phyloP scores from a whole-genome alignment of 2,797 vertebrate species.

The Gephyroberyx darwinii region DNA sequence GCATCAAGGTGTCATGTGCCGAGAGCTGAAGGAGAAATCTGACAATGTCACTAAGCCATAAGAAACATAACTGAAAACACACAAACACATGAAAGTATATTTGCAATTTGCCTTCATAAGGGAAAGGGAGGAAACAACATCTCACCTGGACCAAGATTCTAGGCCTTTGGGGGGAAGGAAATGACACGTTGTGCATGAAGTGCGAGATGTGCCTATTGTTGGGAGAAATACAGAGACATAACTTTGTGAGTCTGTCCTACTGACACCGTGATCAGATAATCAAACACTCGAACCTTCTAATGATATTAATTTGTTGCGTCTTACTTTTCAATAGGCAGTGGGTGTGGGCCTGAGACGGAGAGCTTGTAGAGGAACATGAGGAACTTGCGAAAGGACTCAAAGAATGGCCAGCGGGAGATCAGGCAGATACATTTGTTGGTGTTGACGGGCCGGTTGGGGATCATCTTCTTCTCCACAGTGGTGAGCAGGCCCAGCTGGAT shows the following conservation, averaged over 20 bases:
- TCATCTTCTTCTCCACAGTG: slow-evolving; percentile 89
- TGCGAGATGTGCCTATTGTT: slow-evolving; percentile 93
- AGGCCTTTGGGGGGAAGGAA: slow-evolving; percentile 96
- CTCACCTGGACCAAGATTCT: slow-evolving; percentile 96
- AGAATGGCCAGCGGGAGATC: slow-evolving; percentile 98
- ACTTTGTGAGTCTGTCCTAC: not conserved
- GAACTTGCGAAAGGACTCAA: slow-evolving; percentile 95
- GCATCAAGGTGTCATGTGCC: slow-evolving; percentile 89
- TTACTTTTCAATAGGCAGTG: slow-evolving; percentile 98
- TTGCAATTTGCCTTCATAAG: not conserved
- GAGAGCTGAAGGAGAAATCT: slow-evolving; percentile 85
- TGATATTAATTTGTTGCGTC: slow-evolving; percentile 40
- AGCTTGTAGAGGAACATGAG: slow-evolving; percentile 98
- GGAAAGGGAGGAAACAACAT: not conserved
- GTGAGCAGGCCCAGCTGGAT: slow-evolving; percentile 92
- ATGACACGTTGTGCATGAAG: slow-evolving; percentile 98
- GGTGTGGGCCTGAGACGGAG: slow-evolving; percentile 93
- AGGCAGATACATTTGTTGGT: slow-evolving; percentile 98
- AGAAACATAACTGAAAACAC: not conserved
- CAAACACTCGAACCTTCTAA: too few species aligned
- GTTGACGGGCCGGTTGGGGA: slow-evolving; percentile 90
- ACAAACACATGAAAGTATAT: not conserved
- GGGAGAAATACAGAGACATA: slow-evolving; percentile 40
- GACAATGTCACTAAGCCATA: not conserved
- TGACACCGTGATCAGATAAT: not conserved